Percentiles rank a stretch among this genome's conserved stretches.
Evolutionary conservation across 2,888 invertebrate species (phyloP).

Genomic region (Rotaria macrura): DNA sequence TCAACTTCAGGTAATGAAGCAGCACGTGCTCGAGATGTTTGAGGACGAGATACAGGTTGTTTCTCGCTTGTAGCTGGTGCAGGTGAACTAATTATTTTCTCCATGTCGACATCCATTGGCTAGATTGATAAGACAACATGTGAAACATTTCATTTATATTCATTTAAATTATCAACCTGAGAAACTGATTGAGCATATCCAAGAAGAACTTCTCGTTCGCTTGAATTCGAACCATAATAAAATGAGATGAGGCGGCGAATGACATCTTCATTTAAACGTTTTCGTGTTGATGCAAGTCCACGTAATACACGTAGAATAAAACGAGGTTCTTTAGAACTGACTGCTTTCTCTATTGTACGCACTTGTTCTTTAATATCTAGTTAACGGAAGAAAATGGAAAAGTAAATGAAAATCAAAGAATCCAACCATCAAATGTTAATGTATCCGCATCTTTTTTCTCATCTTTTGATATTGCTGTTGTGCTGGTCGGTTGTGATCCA

Average conservation of each 20-base stretch:
- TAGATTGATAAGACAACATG: constrained; percentile 34
- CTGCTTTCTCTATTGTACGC: constrained; percentile 84
- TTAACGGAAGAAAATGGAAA: background rate
- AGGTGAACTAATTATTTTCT: constrained; percentile 33
- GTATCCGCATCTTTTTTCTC: constrained; percentile 29
- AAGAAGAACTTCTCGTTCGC: constrained; percentile 58
- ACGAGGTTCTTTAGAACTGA: constrained; percentile 79
- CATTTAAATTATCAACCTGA: background rate
- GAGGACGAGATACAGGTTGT: background rate
- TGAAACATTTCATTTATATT: too few species aligned
- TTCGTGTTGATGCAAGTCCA: constrained; percentile 72
- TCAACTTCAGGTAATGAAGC: constrained; percentile 70
- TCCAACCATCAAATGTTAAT: constrained; percentile 32
- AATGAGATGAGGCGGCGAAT: constrained; percentile 47
- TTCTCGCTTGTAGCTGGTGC: background rate
- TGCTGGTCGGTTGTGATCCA: background rate
- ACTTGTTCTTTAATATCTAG: constrained; percentile 82
- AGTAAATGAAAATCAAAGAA: background rate
- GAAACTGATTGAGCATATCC: constrained; percentile 60
- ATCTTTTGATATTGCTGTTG: constrained; percentile 9
- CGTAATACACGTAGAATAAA: constrained; percentile 79
- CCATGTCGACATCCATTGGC: constrained; percentile 51
- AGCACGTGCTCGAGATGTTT: constrained; percentile 49
- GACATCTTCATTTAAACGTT: constrained; percentile 73
- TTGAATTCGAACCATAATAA: constrained; percentile 25